These are phyloP conservation scores for Yponomeuta evonymella DNA, from an alignment of 2,888 invertebrate genomes.

Conservation along the genomic window DNA sequence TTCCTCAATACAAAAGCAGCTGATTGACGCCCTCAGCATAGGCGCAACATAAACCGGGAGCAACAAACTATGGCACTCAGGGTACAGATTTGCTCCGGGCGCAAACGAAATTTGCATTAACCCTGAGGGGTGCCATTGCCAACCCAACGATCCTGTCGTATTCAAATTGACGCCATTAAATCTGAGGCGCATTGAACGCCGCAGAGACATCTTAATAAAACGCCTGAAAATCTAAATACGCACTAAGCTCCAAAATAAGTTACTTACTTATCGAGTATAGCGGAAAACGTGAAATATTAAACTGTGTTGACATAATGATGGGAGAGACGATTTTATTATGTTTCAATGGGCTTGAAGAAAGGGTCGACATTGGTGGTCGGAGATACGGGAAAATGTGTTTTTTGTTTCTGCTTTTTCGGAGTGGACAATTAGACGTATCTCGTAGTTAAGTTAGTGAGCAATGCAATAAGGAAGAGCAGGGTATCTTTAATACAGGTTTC, in stretches of 20 bases:
- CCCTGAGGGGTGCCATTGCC: conserved; percentile 39
- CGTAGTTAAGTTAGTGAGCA: too few relatives aligned
- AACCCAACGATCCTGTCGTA: conserved; percentile 45
- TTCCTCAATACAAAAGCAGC: conserved; percentile 15
- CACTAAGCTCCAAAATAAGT: not conserved
- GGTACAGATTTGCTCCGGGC: not conserved
- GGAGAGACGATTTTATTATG: conserved; percentile 15
- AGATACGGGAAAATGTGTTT: not conserved
- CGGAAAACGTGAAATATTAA: not conserved
- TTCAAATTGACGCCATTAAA: conserved; percentile 62
- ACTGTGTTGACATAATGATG: conserved; percentile 19
- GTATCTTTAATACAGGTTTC: too few relatives aligned
- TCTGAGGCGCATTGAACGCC: conserved; percentile 32
- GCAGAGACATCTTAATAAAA: not conserved
- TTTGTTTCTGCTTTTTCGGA: not conserved
- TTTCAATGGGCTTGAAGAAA: not conserved
- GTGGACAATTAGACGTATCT: not conserved
- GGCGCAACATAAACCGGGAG: conserved; percentile 45
- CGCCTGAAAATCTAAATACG: conserved; percentile 10
- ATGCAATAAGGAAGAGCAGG: too few relatives aligned
- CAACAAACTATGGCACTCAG: conserved; percentile 34
- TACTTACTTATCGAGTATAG: not conserved
- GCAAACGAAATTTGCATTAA: conserved; percentile 44
- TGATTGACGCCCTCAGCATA: conserved; percentile 53
- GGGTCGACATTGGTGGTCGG: not conserved